Percentiles rank a stretch among this genome's conserved stretches.
Evolutionary conservation across 2,888 invertebrate genomes (phyloP).

Genomic region (Pediacus dermestoides): DNA sequence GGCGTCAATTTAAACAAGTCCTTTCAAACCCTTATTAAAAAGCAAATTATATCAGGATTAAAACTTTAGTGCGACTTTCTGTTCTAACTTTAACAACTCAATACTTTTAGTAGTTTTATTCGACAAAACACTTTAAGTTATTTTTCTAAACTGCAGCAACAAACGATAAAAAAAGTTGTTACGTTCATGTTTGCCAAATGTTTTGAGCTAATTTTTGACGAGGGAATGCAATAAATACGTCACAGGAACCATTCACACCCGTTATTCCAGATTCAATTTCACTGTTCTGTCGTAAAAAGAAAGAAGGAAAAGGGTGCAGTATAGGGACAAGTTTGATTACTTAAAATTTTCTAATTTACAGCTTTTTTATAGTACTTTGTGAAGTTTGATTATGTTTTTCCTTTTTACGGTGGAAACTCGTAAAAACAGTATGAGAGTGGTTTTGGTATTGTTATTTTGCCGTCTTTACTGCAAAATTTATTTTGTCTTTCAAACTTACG

Average conservation of each 20-base stretch:
- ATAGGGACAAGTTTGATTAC: constrained; percentile 6
- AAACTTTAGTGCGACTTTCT: too few relatives aligned
- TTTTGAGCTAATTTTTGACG: too few relatives aligned
- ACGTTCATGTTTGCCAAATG: too few relatives aligned
- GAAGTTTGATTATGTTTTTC: constrained; percentile 9
- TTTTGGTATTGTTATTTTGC: constrained; percentile 8
- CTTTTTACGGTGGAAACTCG: constrained; percentile 6
- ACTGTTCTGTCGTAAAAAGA: background rate
- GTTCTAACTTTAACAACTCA: too few relatives aligned
- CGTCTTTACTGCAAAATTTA: constrained; percentile 9
- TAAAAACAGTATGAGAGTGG: constrained; percentile 6
- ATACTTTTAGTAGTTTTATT: too few relatives aligned
- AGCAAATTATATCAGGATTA: too few relatives aligned
- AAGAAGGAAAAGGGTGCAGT: background rate
- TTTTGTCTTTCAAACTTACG: background rate
- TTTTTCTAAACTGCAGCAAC: too few relatives aligned
- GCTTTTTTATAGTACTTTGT: background rate
- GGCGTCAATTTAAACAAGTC: too few relatives aligned
- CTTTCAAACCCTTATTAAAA: too few relatives aligned
- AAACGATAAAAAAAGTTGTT: too few relatives aligned
- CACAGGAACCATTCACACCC: constrained; percentile 11
- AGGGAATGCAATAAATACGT: constrained; percentile 21
- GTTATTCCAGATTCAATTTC: constrained; percentile 9
- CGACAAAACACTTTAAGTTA: too few relatives aligned
- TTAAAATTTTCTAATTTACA: constrained; percentile 3